Conservation (phyloP, 2,797 vertebrate genomes). For the Oryzias dopingdopingensis region DNA sequence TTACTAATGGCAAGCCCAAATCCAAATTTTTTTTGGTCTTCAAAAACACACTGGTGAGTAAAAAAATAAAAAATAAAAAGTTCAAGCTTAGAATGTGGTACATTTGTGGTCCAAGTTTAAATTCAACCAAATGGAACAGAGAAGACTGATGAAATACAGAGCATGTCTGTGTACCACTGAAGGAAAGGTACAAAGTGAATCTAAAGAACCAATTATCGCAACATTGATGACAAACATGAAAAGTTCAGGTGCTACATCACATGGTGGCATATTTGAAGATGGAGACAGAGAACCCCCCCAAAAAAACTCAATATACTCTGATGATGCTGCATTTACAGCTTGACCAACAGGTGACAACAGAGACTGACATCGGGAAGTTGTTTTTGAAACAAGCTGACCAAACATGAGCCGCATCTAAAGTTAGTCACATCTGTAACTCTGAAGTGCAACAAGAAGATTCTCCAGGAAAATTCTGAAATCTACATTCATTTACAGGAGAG, state of each 20-base stretch:
- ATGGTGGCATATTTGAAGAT: no score
- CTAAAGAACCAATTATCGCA: no score
- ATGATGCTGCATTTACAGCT: no score
- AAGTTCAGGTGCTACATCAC: no score
- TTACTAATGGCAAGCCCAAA: not conserved
- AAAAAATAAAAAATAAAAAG: not conserved
- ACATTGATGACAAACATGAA: no score
- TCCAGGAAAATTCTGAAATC: conserved; percentile 6
- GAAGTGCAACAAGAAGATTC: conserved; percentile 42
- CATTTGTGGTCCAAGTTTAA: not conserved
- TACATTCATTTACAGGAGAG: conserved; percentile 1
- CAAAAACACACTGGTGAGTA: no score
- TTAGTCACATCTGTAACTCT: conserved; percentile 12
- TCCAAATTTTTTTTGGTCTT: no score
- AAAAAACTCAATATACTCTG: no score
- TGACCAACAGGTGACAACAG: not conserved
- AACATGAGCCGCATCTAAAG: conserved; percentile 5
- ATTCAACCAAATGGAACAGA: not conserved
- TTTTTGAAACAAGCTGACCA: conserved; percentile 11
- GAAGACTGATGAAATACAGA: not conserved
- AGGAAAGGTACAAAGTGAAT: not conserved
- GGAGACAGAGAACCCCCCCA: no score
- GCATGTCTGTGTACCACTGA: conserved; percentile 6
- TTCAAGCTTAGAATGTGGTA: conserved; percentile 15
- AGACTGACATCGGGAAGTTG: not conserved